phyloP scores from a whole-genome alignment of 2,797 vertebrate species.

The Cygnus olor region DNA sequence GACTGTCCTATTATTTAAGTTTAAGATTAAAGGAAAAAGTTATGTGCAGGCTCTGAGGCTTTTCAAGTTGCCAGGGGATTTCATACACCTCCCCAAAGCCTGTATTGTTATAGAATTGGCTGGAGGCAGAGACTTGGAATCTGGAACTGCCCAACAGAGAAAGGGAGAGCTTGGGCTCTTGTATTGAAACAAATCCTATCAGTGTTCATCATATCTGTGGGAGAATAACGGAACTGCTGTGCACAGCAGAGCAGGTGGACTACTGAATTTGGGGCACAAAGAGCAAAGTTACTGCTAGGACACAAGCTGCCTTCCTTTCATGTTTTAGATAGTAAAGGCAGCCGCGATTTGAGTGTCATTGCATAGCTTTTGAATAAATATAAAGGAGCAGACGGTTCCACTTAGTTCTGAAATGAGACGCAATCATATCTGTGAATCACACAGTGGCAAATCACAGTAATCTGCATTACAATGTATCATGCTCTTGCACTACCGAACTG shows the following conservation, averaged over 20 bases:
- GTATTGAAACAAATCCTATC: conserved; percentile 22
- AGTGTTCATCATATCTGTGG: not conserved
- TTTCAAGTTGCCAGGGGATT: not conserved
- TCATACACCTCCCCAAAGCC: not conserved
- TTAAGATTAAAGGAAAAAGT: not conserved
- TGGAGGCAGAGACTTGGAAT: not conserved
- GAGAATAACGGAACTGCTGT: not conserved
- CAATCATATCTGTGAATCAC: conserved; percentile 76
- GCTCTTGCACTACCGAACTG: conserved; percentile 52
- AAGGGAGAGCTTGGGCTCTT: not conserved
- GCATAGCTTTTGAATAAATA: conserved; percentile 60
- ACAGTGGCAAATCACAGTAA: conserved; percentile 70
- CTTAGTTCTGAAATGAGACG: conserved; percentile 76
- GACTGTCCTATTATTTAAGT: not conserved
- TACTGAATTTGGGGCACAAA: not conserved
- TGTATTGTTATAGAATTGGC: not conserved
- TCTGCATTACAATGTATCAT: conserved; percentile 67
- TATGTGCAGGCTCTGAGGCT: not conserved
- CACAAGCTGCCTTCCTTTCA: conserved; percentile 37
- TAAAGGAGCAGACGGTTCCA: conserved; percentile 73
- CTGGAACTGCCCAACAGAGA: not conserved
- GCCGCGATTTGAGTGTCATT: conserved; percentile 52
- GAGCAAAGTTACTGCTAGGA: conserved; percentile 26
- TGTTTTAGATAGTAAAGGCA: conserved; percentile 61
- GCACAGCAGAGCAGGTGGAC: not conserved